Evolutionary conservation across 2,797 vertebrate genomes (phyloP), one percentile per base, ranked within the genome.

Genomic region (Halcyon smyrnensis): DNA sequence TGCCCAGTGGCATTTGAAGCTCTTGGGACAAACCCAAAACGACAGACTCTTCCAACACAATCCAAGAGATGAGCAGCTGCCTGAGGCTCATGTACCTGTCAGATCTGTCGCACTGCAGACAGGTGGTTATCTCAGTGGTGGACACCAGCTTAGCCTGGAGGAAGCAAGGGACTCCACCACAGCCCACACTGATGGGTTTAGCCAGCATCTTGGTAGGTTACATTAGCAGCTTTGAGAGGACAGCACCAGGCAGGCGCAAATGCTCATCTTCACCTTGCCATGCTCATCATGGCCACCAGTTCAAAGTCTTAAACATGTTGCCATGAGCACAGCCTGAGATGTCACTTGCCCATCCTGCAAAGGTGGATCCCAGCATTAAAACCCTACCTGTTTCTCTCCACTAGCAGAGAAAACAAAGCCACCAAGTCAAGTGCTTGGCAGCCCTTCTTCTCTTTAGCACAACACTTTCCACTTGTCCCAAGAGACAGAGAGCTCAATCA

Each of bases 401-500:
- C 25, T 24, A 45, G n/a, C 6, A 81, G 57, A 65, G 45, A 71
- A 85, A 94, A 86, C n/a, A 86, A 81, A 91, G 69, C 15, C 25
- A 60, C 27, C 24, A 62, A 46, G 30, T 41, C 11, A 23, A 81
- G 32, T 27, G 65, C 54, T 80, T 63, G 71, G 85, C 64, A 78
- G 37, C 27, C 30, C 17, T 75, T 69, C 63, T 93, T 62, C 79
- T 90, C 83, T 84, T 95, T 12, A 65, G 36, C 50, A 30, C 37
- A 60, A 60, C 0, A 0, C 69, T 92, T 94, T 77, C 67, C 91
- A 73, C 59, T 53, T 18, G 19, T 88, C 87, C 83, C 48, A 1
- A 63, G 94, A 81, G 89, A 93, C 4, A 21, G 46, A 59, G 43
- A 60, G 83, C 54, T 96, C 76, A 81, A 25, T 56, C 63, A 84